Evolutionary conservation across 2,113 vertebrate genomes (phyloP).

Genomic region (Raja brachyura): DNA sequence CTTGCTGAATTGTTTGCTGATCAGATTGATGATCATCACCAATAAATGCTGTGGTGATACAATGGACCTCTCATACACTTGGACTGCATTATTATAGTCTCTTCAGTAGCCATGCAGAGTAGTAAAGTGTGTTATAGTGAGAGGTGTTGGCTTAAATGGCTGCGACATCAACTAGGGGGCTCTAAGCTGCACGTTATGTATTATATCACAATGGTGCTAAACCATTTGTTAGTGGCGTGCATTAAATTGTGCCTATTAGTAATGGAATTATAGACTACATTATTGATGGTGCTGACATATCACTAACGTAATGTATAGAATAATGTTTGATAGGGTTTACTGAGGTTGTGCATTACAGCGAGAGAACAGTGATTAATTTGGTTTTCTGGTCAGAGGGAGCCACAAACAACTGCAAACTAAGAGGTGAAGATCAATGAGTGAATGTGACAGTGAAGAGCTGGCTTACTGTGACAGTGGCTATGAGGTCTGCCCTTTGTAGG

Average conservation of each 20-base stretch:
- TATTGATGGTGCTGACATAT: neutral
- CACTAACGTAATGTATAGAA: neutral
- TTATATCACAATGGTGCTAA: neutral
- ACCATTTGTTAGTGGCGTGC: neutral
- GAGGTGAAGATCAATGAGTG: neutral
- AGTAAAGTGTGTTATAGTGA: neutral
- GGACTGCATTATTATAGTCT: neutral
- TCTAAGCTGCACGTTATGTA: neutral
- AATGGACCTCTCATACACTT: neutral
- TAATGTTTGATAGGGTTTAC: neutral
- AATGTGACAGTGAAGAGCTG: neutral
- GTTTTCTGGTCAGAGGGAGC: neutral
- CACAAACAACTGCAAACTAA: neutral
- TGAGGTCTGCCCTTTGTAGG: neutral
- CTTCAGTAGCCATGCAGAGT: neutral
- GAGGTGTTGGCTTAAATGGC: neutral
- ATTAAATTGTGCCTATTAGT: neutral
- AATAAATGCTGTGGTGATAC: no score
- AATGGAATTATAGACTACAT: neutral
- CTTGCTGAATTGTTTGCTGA: neutral
- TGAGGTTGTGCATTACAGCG: neutral
- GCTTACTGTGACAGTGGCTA: neutral
- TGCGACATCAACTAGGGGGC: neutral
- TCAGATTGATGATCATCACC: neutral
- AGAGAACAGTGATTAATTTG: neutral